Evolutionary conservation across 2,113 vertebrate genomes (phyloP).

Genomic region (Xiphophorus maculatus): DNA sequence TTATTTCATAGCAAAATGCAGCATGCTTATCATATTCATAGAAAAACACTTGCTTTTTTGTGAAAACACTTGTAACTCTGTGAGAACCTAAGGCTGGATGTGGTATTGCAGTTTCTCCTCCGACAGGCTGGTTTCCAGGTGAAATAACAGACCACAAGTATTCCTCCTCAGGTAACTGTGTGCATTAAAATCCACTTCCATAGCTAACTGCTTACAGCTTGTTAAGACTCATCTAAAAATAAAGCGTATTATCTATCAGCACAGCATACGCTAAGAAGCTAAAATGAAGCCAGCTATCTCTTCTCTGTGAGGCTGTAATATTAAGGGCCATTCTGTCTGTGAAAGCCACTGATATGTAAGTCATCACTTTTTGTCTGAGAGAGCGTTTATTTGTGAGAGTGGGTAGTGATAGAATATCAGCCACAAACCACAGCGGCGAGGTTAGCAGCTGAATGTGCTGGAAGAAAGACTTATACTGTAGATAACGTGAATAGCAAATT

Average conservation of each 20-base stretch:
- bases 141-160: background rate
- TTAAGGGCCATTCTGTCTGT: constrained; percentile 39
- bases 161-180: background rate
- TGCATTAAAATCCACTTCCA: background rate
- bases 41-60: background rate
- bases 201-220: background rate
- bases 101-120: background rate
- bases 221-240: background rate
- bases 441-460: background rate
- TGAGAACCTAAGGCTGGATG: background rate
- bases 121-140: background rate
- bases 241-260: constrained; percentile 10
- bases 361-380: constrained; percentile 19
- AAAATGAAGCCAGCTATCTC: constrained; percentile 32
- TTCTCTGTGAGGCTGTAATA: constrained; percentile 32
- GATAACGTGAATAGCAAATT: background rate
- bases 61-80: background rate
- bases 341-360: constrained; percentile 31
- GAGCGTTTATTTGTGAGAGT: constrained; percentile 3
- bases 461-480: background rate
- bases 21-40: background rate
- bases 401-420: constrained; percentile 17
- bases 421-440: constrained; percentile 6
- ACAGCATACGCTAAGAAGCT: constrained; percentile 20
- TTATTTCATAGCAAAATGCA: too few relatives aligned